Percentiles rank a stretch among this genome's conserved stretches.
Conservation (phyloP, 2,113 vertebrate species). For the Gavialis gangeticus region DNA sequence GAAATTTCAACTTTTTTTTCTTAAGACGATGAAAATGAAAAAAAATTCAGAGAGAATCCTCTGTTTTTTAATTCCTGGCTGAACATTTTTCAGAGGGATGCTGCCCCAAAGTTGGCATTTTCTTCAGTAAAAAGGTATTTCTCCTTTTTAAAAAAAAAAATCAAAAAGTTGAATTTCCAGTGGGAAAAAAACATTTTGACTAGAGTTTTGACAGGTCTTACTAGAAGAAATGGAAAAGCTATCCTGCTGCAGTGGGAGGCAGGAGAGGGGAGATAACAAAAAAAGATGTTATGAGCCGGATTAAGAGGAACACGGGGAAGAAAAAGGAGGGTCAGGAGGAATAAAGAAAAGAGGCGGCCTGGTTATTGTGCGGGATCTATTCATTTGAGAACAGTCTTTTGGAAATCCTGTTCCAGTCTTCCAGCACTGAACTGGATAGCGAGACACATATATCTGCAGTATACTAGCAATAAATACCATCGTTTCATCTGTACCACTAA, state of each 20-base stretch:
- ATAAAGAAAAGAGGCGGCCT: background rate
- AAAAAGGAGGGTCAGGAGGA: background rate
- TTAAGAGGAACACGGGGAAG: background rate
- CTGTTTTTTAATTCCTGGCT: conserved; percentile 6
- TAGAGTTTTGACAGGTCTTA: background rate
- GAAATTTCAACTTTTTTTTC: background rate
- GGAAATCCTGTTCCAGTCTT: background rate
- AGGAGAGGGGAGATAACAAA: background rate
- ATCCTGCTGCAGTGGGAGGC: background rate
- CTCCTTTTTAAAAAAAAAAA: background rate
- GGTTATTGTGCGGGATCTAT: background rate
- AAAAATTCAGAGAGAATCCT: background rate
- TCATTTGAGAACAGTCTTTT: background rate
- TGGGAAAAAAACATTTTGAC: background rate
- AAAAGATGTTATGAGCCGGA: background rate
- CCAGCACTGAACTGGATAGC: background rate
- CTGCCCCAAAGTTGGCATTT: too few relatives aligned
- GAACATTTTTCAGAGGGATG: background rate
- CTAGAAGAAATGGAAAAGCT: background rate
- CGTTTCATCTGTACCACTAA: background rate
- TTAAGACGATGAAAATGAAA: background rate
- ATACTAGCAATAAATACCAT: accelerated
- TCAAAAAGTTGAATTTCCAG: background rate
- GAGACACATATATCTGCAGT: background rate
- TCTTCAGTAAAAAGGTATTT: too few relatives aligned